Base-by-base conservation (phyloP, 2,113 vertebrate species). In the Stegastes partitus region DNA sequence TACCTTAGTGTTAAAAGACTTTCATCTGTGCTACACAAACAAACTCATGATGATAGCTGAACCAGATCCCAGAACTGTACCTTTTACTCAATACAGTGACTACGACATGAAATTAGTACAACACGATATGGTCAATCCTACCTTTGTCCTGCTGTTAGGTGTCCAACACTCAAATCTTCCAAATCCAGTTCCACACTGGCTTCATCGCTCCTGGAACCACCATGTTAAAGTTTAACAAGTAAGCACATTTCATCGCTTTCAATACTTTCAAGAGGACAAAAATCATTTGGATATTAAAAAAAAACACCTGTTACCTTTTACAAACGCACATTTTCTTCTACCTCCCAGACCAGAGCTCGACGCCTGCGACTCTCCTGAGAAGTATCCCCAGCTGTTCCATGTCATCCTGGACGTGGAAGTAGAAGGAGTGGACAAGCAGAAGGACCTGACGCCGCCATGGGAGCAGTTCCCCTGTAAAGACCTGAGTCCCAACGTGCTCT, bases 161-260 rank as follows among this genome's bases (percentile, higher is more conserved):
- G 92, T 97, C 97, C 84, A 99, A 99, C 93, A 99, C 97, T 14
- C 98, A 99, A 93, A 99, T 99, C 90, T 97, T 99, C 86, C 98
- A 99, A 95, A 97, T 99, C 87, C 98, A 99, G 70, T 98, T 99
- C 89, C 98, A 99, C 69, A 99, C 97, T 77, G 98, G 98, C 87
- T 99, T 99, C 88, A 98, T 99, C 87, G 90, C 96, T 66, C 93
- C 96, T 74, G 97, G 97, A 76, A 98, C 96, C 77, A 97, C 96
- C 5, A 88, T 95, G 50, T 93, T 99, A 80, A 98, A 99, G 89
- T 99, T 99, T 82, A 96, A 96, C 88, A 99, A 99, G 98, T 99
- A 90, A 97, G 97, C 22, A 47, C 5, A 31, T 49, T 39, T 0
- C 4, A 3, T 15, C 12, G 2, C 12, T 4, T 42, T 14, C 2